phyloP scores from a whole-genome alignment of 2,888 invertebrate genomes.

The Catocala sponsa region DNA sequence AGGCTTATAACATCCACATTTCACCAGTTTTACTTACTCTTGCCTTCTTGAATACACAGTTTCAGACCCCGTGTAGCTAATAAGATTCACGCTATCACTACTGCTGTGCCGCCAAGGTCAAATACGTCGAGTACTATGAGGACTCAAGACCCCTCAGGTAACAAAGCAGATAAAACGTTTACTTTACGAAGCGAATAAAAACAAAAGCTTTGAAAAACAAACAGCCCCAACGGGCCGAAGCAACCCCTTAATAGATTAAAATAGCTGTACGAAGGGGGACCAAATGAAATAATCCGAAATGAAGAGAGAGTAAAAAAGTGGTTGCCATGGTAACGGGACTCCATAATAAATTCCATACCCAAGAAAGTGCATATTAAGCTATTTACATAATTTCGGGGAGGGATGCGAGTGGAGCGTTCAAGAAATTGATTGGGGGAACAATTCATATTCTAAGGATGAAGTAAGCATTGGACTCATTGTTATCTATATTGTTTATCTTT shows the following conservation, averaged over 20 bases:
- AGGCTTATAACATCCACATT: too few species aligned
- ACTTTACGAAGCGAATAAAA: not conserved
- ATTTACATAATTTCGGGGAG: slow-evolving; percentile 41
- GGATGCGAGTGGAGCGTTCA: slow-evolving; percentile 15
- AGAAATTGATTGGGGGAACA: slow-evolving; percentile 11
- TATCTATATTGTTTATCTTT: slow-evolving; percentile 6
- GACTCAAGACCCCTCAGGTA: too few species aligned
- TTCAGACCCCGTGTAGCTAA: too few species aligned
- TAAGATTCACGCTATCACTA: too few species aligned
- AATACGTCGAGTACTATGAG: too few species aligned
- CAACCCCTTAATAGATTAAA: slow-evolving; percentile 45
- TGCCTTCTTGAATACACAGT: too few species aligned
- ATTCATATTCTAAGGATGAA: not conserved
- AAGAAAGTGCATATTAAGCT: slow-evolving; percentile 42
- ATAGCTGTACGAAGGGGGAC: slow-evolving; percentile 34
- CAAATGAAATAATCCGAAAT: slow-evolving; percentile 39
- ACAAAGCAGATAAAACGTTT: not conserved
- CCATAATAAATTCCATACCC: slow-evolving; percentile 37
- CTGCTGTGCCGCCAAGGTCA: too few species aligned
- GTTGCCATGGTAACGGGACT: slow-evolving; percentile 32
- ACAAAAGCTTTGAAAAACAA: slow-evolving; percentile 4
- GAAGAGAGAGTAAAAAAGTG: slow-evolving; percentile 29
- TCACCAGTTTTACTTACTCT: too few species aligned
- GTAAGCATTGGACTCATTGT: not conserved
- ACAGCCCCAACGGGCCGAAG: not conserved